Percentiles rank a stretch among this genome's conserved stretches.
These are phyloP conservation scores for Chymomyza caudatula DNA, from an alignment of 2,888 invertebrate species.

Conservation along the genomic window DNA sequence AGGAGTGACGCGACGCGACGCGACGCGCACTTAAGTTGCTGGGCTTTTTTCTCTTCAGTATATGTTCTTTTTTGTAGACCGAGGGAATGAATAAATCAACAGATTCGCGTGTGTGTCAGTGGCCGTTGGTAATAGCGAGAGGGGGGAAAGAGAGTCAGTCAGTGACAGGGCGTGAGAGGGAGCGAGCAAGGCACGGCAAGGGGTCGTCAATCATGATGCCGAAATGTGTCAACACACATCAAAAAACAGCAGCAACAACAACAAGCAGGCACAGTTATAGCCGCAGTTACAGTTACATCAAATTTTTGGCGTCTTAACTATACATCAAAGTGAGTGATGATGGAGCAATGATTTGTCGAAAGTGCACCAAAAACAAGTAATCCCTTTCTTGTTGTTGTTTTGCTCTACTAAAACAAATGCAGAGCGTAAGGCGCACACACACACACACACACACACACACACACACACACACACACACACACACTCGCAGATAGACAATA, in stretches of 20 bases:
- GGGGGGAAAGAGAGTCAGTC: conserved; percentile 2
- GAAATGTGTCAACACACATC: conserved; percentile 67
- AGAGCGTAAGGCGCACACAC: neutral
- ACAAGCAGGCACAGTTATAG: neutral
- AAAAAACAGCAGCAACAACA: conserved; percentile 47
- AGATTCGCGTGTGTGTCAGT: conserved; percentile 62
- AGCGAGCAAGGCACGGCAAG: conserved; percentile 3
- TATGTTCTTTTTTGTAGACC: conserved; percentile 43
- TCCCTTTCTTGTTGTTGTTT: neutral
- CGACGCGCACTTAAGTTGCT: neutral
- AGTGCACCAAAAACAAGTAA: conserved; percentile 20
- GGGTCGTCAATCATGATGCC: conserved; percentile 66
- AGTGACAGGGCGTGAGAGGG: neutral
- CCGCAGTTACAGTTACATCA: conserved; percentile 47
- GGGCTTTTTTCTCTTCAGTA: neutral
- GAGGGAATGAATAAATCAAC: conserved; percentile 64
- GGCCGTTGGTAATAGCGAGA: conserved; percentile 39
- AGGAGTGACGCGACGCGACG: neutral
- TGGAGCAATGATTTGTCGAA: conserved; percentile 64
- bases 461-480: too few relatives aligned
- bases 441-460: too few relatives aligned
- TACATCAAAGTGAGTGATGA: conserved; percentile 68
- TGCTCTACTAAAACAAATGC: neutral
- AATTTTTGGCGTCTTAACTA: conserved; percentile 43
- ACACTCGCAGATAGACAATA: neutral